Percentiles rank a stretch among this genome's conserved stretches.
These are phyloP conservation scores for Diachrysia chrysitis DNA, from an alignment of 2,888 invertebrate genomes.

Conservation along the genomic window DNA sequence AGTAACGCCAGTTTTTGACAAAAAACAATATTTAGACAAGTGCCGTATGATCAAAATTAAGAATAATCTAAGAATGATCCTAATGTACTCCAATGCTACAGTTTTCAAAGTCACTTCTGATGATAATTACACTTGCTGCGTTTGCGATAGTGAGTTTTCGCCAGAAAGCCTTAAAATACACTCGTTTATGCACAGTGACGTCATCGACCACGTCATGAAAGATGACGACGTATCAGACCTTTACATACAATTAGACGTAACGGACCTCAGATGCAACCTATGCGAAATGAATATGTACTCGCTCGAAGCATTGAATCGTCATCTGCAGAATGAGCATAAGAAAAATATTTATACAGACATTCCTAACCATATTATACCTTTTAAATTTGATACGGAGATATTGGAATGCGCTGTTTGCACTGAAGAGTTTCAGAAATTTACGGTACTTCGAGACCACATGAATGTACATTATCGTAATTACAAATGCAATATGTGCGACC, in stretches of 20 bases:
- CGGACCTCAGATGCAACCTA: slow-evolving; percentile 67
- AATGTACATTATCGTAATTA: slow-evolving; percentile 75
- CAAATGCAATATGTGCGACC: slow-evolving; percentile 69
- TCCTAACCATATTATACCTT: slow-evolving; percentile 75
- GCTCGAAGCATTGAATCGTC: slow-evolving; percentile 63
- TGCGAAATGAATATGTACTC: slow-evolving; percentile 59
- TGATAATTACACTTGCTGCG: slow-evolving; percentile 55
- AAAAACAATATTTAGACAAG: too few relatives aligned
- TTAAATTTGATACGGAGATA: slow-evolving; percentile 68
- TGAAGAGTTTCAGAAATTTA: slow-evolving; percentile 67
- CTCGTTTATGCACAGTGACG: slow-evolving; percentile 43
- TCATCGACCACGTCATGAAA: slow-evolving; percentile 33
- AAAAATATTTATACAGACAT: slow-evolving; percentile 66
- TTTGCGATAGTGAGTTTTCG: slow-evolving; percentile 49
- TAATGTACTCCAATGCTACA: slow-evolving; percentile 63
- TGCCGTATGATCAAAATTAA: slow-evolving; percentile 53
- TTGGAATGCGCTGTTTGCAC: slow-evolving; percentile 70
- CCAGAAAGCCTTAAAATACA: slow-evolving; percentile 50
- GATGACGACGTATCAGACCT: slow-evolving; percentile 53
- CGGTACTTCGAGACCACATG: slow-evolving; percentile 75
- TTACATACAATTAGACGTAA: slow-evolving; percentile 72
- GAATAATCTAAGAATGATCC: slow-evolving; percentile 50
- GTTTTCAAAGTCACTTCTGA: slow-evolving; percentile 56
- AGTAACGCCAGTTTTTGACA: too few relatives aligned
- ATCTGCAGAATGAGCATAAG: slow-evolving; percentile 63